Base-by-base conservation (phyloP, 2,888 invertebrate species). In the Lasioglossum leucozonium region DNA sequence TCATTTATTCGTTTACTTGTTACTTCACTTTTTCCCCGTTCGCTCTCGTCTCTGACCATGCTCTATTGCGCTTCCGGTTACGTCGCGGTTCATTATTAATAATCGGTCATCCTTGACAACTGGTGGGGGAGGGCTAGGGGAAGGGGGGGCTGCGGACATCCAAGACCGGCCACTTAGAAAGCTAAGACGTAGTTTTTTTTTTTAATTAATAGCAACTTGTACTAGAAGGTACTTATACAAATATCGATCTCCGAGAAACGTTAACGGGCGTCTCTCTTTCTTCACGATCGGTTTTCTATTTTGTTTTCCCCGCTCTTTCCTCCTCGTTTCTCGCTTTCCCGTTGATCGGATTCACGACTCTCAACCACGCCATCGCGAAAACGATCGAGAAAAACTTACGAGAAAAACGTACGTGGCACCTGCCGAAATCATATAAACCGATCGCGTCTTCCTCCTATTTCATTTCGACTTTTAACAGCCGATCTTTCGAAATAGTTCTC, bases 151-250 rank as follows among this genome's bases (percentile, higher is more conserved):
- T 37, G 85, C 85, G 86, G 89, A 86, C 83, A 81, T 84, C 86
- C 85, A 82, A 81, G 83, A 83, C 40, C 81, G 79, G 79, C 75
- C 81, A 72, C 77, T 83, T 87, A 77, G 65, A 78, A 86, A 78
- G 77, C 86, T 86, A 87, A 69, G 77, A 85, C 77, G 76, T 81
- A 77, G 42, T 58, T 84, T 67, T 18, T 84, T 62, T 2, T 65
- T 65, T 83, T 82, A 84, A 83, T 87, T 78, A 80, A 86, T 87
- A 83, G 87, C 87, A 87, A 86, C 77, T 87, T 85, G 87, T 87
- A 87, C 86, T 86, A 80, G 86, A 86, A 85, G 86, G 86, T 87
- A 86, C 83, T 86, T 83, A 69, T 69, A 80, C 73, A 80, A 83
- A 87, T 86, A 85, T 80, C 47, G 77, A 81, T 79, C 58, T 22